Evolutionary conservation across 2,888 invertebrate genomes (phyloP), one percentile per base, ranked within the genome.

Genomic region (Scelioninae gen. 2): DNA sequence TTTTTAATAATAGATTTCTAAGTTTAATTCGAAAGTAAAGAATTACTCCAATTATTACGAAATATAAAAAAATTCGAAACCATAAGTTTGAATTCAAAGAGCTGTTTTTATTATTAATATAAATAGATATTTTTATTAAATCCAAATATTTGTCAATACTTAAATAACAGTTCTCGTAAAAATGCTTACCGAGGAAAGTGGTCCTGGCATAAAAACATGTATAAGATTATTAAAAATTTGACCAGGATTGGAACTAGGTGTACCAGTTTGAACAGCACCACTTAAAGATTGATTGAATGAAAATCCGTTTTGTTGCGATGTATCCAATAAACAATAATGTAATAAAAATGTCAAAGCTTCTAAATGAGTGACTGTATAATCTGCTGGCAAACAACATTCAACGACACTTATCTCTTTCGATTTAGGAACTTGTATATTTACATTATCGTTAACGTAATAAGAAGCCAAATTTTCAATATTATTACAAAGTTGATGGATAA

Each of bases 201-300:
- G 90, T 11, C 89, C 88, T 3, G 93, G 92, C 76, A 93, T 91
- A 82, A 95, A 94, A 1, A 93, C 94, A 83, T 94, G 93, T 53
- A 94, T 91, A 35, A 96, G 89, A 84, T 93, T 94, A 80, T 92
- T 93, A 78, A 95, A 90, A 70, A 95, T 90, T 81, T 94, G 94
- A 0, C 91, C 91, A 0, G 92, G 89, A 83, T 91, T 90, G 1
- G 90, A 87, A 45, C 87, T 88, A 37, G 89, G 87, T 0, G 89
- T 86, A 25, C 89, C 87, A 18, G 87, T 87, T 75, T 89, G 89
- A 15, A 87, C 88, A 64, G 88, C 87, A 15, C 75, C 71, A 3
- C 88, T 87, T 73, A 88, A 86, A 5, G 89, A 88, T 78, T 89
- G 89, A 77, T 88, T 89, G 57, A 90, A 89, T 1, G 89, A 87